Percentiles rank a stretch among this genome's conserved stretches.
phyloP scores from a whole-genome alignment of 2,888 invertebrate genomes.

The Chouioia cunea region DNA sequence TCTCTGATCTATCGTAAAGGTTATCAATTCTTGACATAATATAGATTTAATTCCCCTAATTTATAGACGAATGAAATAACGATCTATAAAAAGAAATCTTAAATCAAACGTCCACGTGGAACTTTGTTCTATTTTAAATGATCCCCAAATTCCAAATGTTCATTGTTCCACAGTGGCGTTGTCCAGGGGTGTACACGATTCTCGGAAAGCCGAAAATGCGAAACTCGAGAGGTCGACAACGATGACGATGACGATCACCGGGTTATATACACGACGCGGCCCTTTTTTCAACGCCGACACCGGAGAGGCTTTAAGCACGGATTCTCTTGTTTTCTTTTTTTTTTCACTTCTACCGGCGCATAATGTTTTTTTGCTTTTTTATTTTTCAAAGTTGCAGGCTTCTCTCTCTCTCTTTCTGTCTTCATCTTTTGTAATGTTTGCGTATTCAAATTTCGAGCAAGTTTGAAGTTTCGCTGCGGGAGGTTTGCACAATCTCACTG shows the following conservation, averaged over 20 bases:
- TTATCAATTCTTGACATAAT: too few relatives aligned
- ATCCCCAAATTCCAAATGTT: too few relatives aligned
- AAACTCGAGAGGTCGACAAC: slow-evolving; percentile 39
- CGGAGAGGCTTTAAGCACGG: slow-evolving; percentile 34
- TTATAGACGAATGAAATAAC: too few relatives aligned
- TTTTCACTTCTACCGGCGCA: background rate
- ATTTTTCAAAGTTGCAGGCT: background rate
- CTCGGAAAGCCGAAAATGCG: slow-evolving; percentile 46
- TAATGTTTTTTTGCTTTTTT: slow-evolving; percentile 10
- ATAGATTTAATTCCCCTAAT: too few relatives aligned
- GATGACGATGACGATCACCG: slow-evolving; percentile 39
- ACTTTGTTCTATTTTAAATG: too few relatives aligned
- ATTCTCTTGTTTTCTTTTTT: slow-evolving; percentile 19
- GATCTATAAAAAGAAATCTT: too few relatives aligned
- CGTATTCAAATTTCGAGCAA: slow-evolving; percentile 37
- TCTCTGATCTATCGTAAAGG: too few relatives aligned
- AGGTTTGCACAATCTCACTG: too few relatives aligned
- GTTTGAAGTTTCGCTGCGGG: too few relatives aligned
- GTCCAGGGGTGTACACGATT: background rate
- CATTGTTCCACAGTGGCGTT: too few relatives aligned
- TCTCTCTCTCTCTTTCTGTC: background rate
- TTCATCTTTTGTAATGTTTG: background rate
- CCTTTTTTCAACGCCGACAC: slow-evolving; percentile 26
- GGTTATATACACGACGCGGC: slow-evolving; percentile 25
- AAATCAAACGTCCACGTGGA: too few relatives aligned